Evolutionary conservation across 2,888 invertebrate genomes (phyloP).

Genomic region (Caenorhabditis sp.): DNA sequence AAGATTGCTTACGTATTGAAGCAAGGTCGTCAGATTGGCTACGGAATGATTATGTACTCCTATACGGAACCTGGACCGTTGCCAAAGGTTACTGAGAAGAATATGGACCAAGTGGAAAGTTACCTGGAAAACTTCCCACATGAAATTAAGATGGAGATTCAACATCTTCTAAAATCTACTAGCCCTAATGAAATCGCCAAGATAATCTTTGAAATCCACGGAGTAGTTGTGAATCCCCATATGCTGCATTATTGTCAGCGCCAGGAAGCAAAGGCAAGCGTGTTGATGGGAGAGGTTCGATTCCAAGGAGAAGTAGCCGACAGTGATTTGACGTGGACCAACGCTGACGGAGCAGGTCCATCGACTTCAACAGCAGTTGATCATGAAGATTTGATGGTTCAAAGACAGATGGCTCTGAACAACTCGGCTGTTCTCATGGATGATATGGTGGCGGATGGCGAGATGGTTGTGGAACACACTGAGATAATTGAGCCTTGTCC

Average conservation of each 20-base stretch:
- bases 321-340: background rate
- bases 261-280: background rate
- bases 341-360: constrained; percentile 1
- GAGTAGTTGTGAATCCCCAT: background rate
- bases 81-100: constrained; percentile 37
- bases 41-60: constrained; percentile 67
- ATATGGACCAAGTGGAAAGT: background rate
- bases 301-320: background rate
- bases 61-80: constrained; percentile 68
- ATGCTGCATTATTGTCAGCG: background rate
- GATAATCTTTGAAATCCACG: constrained; percentile 11
- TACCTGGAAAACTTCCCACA: constrained; percentile 25
- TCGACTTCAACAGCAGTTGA: background rate
- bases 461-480: constrained; percentile 34
- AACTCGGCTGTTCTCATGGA: constrained; percentile 1
- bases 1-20: constrained; percentile 66
- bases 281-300: background rate
- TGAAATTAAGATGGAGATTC: constrained; percentile 32
- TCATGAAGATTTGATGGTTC: background rate
- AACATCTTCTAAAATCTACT: constrained; percentile 19
- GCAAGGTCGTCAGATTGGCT: constrained; percentile 59
- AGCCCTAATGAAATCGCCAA: constrained; percentile 38
- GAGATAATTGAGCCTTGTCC: constrained; percentile 16
- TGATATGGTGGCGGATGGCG: constrained; percentile 36
- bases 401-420: background rate